Conservation (phyloP, 2,888 invertebrate species). For the Drosophila maculinotata region DNA sequence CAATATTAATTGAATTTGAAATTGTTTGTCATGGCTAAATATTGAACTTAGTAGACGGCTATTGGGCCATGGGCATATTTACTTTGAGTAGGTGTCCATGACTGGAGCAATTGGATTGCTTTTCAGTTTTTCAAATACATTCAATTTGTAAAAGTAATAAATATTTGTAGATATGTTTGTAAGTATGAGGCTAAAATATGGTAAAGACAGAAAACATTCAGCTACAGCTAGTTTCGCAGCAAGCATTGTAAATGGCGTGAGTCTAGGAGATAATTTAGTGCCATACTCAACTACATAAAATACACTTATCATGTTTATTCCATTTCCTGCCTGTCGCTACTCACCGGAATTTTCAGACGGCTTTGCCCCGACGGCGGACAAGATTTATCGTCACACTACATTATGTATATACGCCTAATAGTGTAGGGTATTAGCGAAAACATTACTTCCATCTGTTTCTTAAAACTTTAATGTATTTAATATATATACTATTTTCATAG, state of each 20-base stretch:
- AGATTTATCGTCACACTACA: not conserved
- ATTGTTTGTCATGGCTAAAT: slow-evolving; percentile 42
- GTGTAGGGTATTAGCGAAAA: too few species aligned
- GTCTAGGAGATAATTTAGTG: too few species aligned
- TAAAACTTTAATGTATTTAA: not conserved
- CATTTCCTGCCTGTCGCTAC: not conserved
- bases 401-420: not conserved
- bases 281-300: not conserved
- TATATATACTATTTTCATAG: not conserved
- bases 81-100: slow-evolving; percentile 13
- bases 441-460: too few species aligned
- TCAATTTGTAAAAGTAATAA: not conserved
- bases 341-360: not conserved
- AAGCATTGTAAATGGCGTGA: too few species aligned
- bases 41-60: slow-evolving; percentile 11
- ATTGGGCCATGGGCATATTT: not conserved
- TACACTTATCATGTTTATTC: not conserved
- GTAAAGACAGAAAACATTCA: too few species aligned
- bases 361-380: not conserved
- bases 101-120: slow-evolving; percentile 11
- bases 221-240: too few species aligned
- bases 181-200: too few species aligned
- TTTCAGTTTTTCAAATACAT: not conserved
- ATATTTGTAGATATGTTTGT: too few species aligned
- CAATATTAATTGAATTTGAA: slow-evolving; percentile 56